phyloP scores from a whole-genome alignment of 2,113 vertebrate genomes.

The Calidris pygmaea region DNA sequence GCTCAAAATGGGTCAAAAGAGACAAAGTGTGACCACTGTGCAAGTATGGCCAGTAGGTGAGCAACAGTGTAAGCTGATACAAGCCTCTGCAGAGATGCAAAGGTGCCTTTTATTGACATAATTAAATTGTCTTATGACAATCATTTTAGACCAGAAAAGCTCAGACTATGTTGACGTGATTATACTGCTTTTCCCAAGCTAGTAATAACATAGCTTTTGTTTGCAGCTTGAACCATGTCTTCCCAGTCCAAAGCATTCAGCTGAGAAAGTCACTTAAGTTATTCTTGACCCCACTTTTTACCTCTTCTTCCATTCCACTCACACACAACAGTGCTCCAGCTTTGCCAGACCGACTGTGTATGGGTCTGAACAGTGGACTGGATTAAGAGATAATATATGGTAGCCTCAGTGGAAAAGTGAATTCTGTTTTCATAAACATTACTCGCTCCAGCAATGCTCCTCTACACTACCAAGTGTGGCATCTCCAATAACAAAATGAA shows the following conservation, averaged over 20 bases:
- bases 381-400: neutral
- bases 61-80: neutral
- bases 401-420: neutral
- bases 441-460: fast-evolving
- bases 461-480: fast-evolving
- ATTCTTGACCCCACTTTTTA: neutral
- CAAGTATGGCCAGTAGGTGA: neutral
- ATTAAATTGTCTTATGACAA: neutral
- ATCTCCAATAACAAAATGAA: neutral
- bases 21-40: neutral
- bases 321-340: neutral
- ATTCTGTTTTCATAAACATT: neutral
- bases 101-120: neutral
- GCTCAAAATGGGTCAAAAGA: neutral
- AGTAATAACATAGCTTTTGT: neutral
- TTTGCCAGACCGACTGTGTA: neutral
- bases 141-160: neutral
- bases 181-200: neutral
- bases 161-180: neutral
- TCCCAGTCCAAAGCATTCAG: neutral
- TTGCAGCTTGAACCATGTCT: neutral
- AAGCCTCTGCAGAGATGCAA: neutral
- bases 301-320: neutral
- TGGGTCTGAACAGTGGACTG: neutral
- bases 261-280: neutral